Evolutionary conservation across 37 sponge, comb jelly and placozoan species (phyloP), one percentile per base, ranked within the genome.

Genomic region (Mnemiopsis leidyi): DNA sequence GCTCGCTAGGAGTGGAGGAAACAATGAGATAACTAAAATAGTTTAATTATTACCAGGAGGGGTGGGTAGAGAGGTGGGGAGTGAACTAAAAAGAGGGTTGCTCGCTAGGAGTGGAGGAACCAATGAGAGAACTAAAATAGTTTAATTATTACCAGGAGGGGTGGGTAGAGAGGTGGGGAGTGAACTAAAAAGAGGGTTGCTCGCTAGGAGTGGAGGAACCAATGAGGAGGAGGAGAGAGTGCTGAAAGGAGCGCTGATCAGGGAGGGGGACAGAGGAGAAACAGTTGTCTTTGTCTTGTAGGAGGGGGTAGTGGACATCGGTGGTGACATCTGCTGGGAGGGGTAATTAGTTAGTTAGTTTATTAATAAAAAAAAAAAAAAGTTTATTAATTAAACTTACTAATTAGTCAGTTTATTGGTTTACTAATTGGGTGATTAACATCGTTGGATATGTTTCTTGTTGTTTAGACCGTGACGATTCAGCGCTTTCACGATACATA

Each of bases 201-300:
- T 85, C 1, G 61, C 26, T 3, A 85, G 90, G 3, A 85, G 90
- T 25, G 90, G 90, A 16, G 90, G 90, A 1, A 85, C 90, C 1
- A 79, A 36, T 1, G 82, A 33, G 28, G 16, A 21, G 37, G 82
- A 79, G 23, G 36, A 23, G 3, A 79, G 82, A 36, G 37, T 28
- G 21, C 31, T 20, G 82, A 79, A 79, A 5, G 61, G 90, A 3
- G 90, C 23, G 24, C 61, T 23, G 39, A 85, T 85, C 30, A 85
- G 90, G 1, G 90, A 85, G 40, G 90, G 90, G 23, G 90, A 85
- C 1, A 85, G 61, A n/a, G 90, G 90, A 0, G 90, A 38, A 13
- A 48, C 61, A 18, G 61, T 71, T n/a, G 75, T 71, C 20, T 71
- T 71, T 2, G 30, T 28, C 20, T 71, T 28, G 30, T 71, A 28